Evolutionary conservation across 2,113 vertebrate genomes (phyloP), one percentile per base, ranked within the genome.

Genomic region (Columba janthina): DNA sequence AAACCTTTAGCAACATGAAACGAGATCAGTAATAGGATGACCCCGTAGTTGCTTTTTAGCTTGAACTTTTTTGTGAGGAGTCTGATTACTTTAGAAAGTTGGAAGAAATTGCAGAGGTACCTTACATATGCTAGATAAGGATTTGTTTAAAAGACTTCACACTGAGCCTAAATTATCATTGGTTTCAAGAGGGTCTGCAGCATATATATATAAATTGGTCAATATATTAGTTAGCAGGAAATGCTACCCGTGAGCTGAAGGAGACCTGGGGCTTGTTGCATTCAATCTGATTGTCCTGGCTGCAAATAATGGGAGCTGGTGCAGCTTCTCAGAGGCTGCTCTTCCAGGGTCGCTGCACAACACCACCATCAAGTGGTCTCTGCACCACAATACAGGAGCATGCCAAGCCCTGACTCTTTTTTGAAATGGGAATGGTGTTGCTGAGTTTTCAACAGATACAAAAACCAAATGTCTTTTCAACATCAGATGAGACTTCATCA

Each of bases 341-440:
- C 46, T 42, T 66, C 19, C 72, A 42, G 34, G 48, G 67, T 11
- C 11, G 21, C 87, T 72, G 93, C 44, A 10, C 92, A 90, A 75
- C 83, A 93, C 57, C 90, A 65, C 96, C 96, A 92, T 14, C 96
- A 38, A 58, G 96, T 26, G 96, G 94, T 22, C 36, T 24, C 71
- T 78, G 51, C 4, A 7, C 9, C 64, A 4, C 85, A 53, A 3
- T 53, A 26, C 89, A 25, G 32, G 9, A 8, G 4, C 7, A 2
- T 7, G 70, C 10, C 15, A 3, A 64, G 24, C 12, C 24, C 53
- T 3, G 31, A 36, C 2, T 5, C 3, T n/a, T 14, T 38, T 24
- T 9, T 44, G 6, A 12, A 61, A 71, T 1, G 12, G 15, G 15
- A 61, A 48, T 2, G 15, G 34, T 7, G 20, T 3, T 24, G 24